Conservation (phyloP, 23 tunicate species). For the Corella eumyota region DNA sequence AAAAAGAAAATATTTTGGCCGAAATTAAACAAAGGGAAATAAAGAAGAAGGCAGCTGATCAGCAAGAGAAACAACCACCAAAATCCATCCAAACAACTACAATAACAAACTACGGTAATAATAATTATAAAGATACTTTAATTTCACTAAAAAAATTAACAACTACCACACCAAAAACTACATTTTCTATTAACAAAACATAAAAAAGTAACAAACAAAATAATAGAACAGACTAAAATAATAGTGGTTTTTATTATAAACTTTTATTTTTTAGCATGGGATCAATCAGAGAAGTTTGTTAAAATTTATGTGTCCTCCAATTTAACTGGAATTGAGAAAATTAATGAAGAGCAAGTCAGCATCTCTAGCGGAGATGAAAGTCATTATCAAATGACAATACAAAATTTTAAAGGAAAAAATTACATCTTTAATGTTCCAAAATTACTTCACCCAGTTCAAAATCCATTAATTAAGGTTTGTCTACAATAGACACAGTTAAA, state of each 20-base stretch:
- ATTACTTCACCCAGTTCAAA: constrained; percentile 18
- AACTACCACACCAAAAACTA: constrained; percentile 1
- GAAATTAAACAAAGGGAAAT: constrained; percentile 14
- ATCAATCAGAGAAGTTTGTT: constrained; percentile 80
- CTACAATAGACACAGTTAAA: too few species aligned
- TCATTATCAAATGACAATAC: constrained; percentile 18
- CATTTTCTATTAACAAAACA: background rate
- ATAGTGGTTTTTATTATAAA: too few species aligned
- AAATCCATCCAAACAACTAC: constrained; percentile 38
- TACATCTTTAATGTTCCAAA: constrained; percentile 54
- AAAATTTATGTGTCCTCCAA: constrained; percentile 66
- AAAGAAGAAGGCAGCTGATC: background rate
- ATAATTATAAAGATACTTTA: background rate
- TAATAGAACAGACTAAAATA: too few species aligned
- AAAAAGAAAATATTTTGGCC: constrained; percentile 24
- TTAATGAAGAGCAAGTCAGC: constrained; percentile 13
- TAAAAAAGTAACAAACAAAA: background rate
- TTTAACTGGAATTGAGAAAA: constrained; percentile 31
- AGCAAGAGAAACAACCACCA: constrained; percentile 1
- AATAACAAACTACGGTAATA: constrained; percentile 57
- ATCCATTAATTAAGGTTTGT: constrained; percentile 27
- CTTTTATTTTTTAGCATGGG: constrained; percentile 70
- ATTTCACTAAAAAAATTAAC: background rate
- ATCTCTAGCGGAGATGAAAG: constrained; percentile 13
- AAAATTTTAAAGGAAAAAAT: constrained; percentile 55